Evolutionary conservation across 2,888 invertebrate genomes (phyloP), one percentile per base, ranked within the genome.

Genomic region (Trissolcus japonicus): DNA sequence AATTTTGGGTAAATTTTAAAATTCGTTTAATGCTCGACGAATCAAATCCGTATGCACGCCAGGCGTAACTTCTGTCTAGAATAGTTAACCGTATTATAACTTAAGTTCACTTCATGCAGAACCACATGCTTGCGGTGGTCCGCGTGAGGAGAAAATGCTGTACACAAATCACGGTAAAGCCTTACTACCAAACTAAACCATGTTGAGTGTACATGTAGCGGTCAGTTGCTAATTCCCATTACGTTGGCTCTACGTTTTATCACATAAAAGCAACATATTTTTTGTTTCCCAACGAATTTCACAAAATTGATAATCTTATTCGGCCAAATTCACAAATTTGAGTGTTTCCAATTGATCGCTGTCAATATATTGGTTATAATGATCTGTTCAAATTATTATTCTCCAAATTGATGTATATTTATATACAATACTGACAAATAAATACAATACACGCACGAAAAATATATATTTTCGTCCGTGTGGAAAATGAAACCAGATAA

Each of bases 111-210:
- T 78, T 65, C 54, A 75, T 72, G 75, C 72, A 72, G 72, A 71
- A 68, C 75, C 78, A 78, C 78, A 78, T 78, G 78, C 78, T 78
- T 78, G 78, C 67, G 74, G 78, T 78, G 66, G 75, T 71, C 69
- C 71, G 55, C 71, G 71, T 69, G 75, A 78, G 78, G 80, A 78
- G 80, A 79, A 82, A 83, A 82, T 83, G 82, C 79, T 77, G 80
- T 80, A 82, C 83, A 83, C 83, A 85, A 84, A 86, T 85, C 83
- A 82, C 82, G 81, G 83, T 76, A 83, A 81, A 83, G 81, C 82
- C 81, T 74, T 72, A 78, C 66, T 72, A 72, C 59, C 56, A 55
- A 78, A 78, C 72, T 78, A 61, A 78, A 72, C 68, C 67, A 72
- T 75, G 75, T 72, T 63, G 63, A 75, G 75, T 78, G 62, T 68